Conservation (phyloP, 2,797 vertebrate genomes). For the Pipistrellus pipistrellus region DNA sequence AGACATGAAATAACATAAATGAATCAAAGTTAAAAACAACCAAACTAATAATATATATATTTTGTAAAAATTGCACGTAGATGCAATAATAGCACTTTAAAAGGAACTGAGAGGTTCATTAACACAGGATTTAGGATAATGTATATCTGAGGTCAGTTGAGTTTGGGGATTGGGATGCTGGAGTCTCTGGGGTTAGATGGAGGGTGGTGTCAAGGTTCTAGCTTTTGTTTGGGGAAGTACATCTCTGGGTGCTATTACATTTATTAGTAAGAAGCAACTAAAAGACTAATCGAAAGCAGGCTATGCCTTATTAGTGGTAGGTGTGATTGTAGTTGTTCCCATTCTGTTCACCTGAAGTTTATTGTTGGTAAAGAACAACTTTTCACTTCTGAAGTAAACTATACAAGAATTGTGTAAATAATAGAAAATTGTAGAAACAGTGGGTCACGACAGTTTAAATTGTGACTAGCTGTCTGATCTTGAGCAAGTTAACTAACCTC, state of each 20-base stretch:
- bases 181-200: neutral
- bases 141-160: neutral
- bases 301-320: neutral
- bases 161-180: neutral
- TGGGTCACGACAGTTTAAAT: neutral
- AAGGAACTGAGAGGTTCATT: neutral
- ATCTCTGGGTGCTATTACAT: neutral
- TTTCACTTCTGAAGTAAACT: neutral
- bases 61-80: neutral
- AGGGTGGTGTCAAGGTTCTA: neutral
- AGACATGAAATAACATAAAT: neutral
- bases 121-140: neutral
- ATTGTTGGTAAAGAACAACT: neutral
- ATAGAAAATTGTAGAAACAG: neutral
- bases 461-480: neutral
- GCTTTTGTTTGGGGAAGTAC: neutral
- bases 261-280: constrained; percentile 11
- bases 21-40: neutral
- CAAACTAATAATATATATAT: neutral
- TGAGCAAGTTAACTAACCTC: neutral
- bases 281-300: neutral
- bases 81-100: neutral
- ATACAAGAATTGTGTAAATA: neutral
- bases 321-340: neutral
- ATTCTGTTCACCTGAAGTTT: neutral